Percentiles rank a stretch among this genome's conserved stretches.
Conservation (phyloP, 2,113 vertebrate species). For the Ascaphus truei region DNA sequence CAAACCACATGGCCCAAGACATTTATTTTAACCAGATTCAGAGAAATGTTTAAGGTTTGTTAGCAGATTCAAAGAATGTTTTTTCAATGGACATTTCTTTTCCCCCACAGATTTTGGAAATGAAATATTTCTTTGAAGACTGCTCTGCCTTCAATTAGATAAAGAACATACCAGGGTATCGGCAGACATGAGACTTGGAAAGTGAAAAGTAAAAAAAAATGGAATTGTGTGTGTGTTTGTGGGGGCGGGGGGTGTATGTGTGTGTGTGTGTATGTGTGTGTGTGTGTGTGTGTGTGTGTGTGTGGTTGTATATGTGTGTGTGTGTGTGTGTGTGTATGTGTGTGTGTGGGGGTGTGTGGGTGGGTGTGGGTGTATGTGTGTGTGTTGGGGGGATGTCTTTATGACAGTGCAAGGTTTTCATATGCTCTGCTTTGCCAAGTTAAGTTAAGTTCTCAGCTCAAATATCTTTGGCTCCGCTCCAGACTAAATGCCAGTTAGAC, state of each 20-base stretch:
- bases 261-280: no score
- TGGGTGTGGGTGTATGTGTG: no score
- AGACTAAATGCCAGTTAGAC: conserved; percentile 83
- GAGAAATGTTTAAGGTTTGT: conserved; percentile 11
- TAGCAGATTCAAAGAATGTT: conserved; percentile 24
- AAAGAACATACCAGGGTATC: not conserved
- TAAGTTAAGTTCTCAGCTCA: conserved; percentile 61
- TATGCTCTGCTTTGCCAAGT: conserved; percentile 65
- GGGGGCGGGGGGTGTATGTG: no score
- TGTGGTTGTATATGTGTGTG: no score
- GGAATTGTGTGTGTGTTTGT: no score
- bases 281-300: no score
- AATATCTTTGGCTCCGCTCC: conserved; percentile 70
- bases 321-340: no score
- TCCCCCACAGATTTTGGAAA: not conserved
- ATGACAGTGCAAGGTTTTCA: conserved; percentile 43
- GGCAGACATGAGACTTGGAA: not conserved
- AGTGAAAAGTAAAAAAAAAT: not conserved
- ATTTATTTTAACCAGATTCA: conserved; percentile 15
- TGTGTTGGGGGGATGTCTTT: conserved; percentile 28
- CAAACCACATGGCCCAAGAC: conserved; percentile 25
- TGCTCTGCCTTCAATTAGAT: conserved; percentile 20
- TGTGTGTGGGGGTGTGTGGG: no score
- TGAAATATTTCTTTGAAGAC: conserved; percentile 11
- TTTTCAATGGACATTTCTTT: conserved; percentile 25